Conservation (phyloP, 2,888 invertebrate genomes). For the Bombyx huttoni region DNA sequence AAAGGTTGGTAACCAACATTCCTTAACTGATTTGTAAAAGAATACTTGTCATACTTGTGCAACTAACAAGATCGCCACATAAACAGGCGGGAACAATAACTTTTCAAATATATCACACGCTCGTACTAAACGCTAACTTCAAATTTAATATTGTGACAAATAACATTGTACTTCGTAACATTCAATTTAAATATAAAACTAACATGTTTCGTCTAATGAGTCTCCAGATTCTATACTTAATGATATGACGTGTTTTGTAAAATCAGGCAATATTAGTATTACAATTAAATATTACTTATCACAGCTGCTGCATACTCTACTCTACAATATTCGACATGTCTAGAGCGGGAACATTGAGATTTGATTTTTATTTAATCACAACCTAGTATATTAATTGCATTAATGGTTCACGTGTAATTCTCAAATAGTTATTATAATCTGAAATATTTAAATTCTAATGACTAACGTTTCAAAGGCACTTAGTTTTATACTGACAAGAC, state of each 20-base stretch:
- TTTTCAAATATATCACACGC: not conserved
- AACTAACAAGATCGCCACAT: not conserved
- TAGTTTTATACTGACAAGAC: slow-evolving; percentile 65
- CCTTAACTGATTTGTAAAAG: not conserved
- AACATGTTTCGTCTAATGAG: not conserved
- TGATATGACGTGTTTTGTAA: not conserved
- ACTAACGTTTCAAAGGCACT: slow-evolving; percentile 69
- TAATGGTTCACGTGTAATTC: slow-evolving; percentile 21
- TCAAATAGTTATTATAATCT: slow-evolving; percentile 27
- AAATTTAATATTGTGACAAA: not conserved
- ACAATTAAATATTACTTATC: not conserved
- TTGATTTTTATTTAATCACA: slow-evolving; percentile 29
- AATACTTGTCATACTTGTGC: not conserved
- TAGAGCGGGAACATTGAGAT: not conserved
- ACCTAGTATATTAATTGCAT: slow-evolving; percentile 44
- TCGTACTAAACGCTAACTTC: not conserved
- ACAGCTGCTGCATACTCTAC: not conserved
- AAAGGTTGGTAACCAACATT: not conserved
- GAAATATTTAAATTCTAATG: slow-evolving; percentile 63
- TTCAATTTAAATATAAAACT: not conserved
- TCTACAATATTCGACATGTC: not conserved
- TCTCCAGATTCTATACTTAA: not conserved
- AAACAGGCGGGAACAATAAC: not conserved
- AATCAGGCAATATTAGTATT: not conserved
- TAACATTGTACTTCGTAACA: not conserved